Base-by-base conservation (phyloP, 2,888 invertebrate genomes). In the Serrognathus titanus region DNA sequence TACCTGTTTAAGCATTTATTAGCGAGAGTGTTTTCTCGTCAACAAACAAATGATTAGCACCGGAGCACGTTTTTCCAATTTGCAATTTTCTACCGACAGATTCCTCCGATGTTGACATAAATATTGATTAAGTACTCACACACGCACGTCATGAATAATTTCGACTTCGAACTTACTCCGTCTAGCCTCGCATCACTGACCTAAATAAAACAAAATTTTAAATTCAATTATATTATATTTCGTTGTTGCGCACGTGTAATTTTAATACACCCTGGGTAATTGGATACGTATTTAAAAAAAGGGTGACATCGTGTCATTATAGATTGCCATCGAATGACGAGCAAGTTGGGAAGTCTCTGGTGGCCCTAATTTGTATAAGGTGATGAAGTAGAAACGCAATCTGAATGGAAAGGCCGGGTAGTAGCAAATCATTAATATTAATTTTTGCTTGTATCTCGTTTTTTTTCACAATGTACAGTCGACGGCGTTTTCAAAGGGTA, bases 361-460 rank as follows among this genome's bases (percentile, higher is more conserved):
- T 48, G 53, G 41, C 39, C 37, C 7, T 39, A 38, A 54, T 54
- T 54, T 54, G 53, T 48, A 40, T 54, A 48, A 54, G 39, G 40
- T 40, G 55, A 48, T 48, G 51, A 39, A 39, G 41, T 40, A 52
- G 52, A 52, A 56, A 48, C 16, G 35, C 35, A 20, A 13, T 13
- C 13, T 40, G 36, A 48, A 56, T 40, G 39, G 48, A 56, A 56
- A 50, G 56, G 56, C 52, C 52, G 51, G 39, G 16, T 40, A n/a
- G 31, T 6, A 20, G 31, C 9, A 20, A 38, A 41, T 56, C 56
- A 56, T 56, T 56, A 56, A 56, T 56, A 56, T 56, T 56, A 56
- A 56, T 56, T 56, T 56, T 56, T 56, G 52, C 36, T n/a, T 11
- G 20, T 40, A 40, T 51, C 11, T 46, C 37, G 48, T 40, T 45